phyloP scores from a whole-genome alignment of 1,140 invertebrate genomes.

The Bradysia coprophila region DNA sequence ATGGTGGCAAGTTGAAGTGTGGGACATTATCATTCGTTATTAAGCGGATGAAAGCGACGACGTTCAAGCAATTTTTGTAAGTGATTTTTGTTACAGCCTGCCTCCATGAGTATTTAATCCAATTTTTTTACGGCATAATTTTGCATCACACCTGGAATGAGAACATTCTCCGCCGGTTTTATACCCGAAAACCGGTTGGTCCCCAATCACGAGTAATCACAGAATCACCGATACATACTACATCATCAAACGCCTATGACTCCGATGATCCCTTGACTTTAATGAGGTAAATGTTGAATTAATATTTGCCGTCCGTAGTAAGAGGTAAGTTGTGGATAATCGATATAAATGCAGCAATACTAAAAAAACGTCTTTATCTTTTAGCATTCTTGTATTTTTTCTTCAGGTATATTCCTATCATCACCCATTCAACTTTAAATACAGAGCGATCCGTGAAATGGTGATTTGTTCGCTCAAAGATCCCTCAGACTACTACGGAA shows the following conservation, averaged over 20 bases:
- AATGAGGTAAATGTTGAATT: constrained; percentile 54
- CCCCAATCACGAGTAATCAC: constrained; percentile 75
- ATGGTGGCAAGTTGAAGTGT: constrained; percentile 76
- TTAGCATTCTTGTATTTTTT: too few relatives aligned
- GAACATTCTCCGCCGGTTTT: constrained; percentile 68
- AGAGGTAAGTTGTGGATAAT: constrained; percentile 50
- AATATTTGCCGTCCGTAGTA: constrained; percentile 63
- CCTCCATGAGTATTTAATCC: neutral
- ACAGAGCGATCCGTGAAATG: constrained; percentile 55
- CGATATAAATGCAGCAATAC: constrained; percentile 53
- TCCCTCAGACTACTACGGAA: constrained; percentile 70
- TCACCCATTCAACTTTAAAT: constrained; percentile 61
- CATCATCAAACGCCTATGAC: too few relatives aligned
- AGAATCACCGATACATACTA: constrained; percentile 52
- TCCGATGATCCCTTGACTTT: too few relatives aligned
- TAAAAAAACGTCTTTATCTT: too few relatives aligned
- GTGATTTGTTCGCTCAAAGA: constrained; percentile 44
- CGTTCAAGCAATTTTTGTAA: constrained; percentile 79
- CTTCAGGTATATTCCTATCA: too few relatives aligned
- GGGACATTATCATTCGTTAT: constrained; percentile 88
- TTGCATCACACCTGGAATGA: constrained; percentile 54
- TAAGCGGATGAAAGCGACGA: constrained; percentile 79
- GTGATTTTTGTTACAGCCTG: constrained; percentile 12
- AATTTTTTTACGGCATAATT: too few relatives aligned
- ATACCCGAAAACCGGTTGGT: constrained; percentile 42